Evolutionary conservation across 2,113 vertebrate species (phyloP), one percentile per base, ranked within the genome.

Genomic region (Misgurnus anguillicaudatus): DNA sequence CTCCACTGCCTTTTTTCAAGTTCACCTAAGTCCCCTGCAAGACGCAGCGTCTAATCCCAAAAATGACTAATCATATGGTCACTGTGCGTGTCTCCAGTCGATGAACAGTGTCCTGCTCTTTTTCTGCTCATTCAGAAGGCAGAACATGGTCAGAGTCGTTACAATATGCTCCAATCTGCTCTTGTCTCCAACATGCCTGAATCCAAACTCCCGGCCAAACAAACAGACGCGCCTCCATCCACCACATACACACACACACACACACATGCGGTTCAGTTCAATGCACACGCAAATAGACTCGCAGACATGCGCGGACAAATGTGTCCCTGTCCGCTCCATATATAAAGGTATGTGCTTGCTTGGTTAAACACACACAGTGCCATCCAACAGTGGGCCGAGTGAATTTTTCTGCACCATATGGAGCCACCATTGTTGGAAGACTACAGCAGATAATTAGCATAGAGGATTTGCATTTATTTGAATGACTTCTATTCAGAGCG

Each of bases 121-220:
- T 64, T 58, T 61, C 53, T 53, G 74, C 58, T 79, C 41, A 53
- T 77, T 84, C 77, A 79, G 65, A 79, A 81, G 71, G 65, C 64
- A 71, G 48, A 81, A 65, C 79, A 77, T 75, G 79, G 70, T 73
- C 79, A 78, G 75, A 81, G 70, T 69, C 71, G 57, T 48, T 31
- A 48, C 79, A 79, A 84, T 84, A 84, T 84, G 83, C 76, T 81
- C 79, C 83, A 84, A 81, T 81, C 83, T 81, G 79, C 83, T 84
- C 65, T 60, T 77, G 41, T 19, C 60, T 77, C 70, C 83, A 84
- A 81, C 82, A 83, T 64, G 77, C 78, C 61, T 77, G 72, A 31
- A 83, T 45, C 36, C 74, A 77, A 64, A 78, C 69, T 47, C 63
- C 66, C 42, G 17, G 82, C 82, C 79, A 84, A 81, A 60, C 68